These are phyloP conservation scores for Fratercula arctica DNA, from an alignment of 2,797 vertebrate genomes.

Conservation along the genomic window DNA sequence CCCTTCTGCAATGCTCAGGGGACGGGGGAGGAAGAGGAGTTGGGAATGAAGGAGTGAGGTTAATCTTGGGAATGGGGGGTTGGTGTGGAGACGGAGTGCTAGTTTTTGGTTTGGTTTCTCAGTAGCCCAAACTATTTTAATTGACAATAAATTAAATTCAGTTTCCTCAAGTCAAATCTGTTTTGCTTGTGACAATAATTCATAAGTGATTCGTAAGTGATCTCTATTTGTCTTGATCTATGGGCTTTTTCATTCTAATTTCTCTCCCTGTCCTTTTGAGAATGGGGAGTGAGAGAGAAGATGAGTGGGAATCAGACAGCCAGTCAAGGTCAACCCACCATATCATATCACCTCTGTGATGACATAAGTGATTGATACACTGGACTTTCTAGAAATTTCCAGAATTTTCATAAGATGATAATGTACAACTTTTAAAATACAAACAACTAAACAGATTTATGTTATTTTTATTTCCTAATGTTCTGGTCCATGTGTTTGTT, in stretches of 20 bases:
- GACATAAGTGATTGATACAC: background rate
- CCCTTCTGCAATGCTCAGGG: background rate
- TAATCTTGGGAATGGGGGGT: background rate
- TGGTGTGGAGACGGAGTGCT: background rate
- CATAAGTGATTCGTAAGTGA: background rate
- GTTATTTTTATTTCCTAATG: slow-evolving; percentile 55
- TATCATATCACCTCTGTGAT: background rate
- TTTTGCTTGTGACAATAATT: background rate
- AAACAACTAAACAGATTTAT: slow-evolving; percentile 33
- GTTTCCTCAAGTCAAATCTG: background rate
- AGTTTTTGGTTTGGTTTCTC: background rate
- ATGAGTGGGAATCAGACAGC: background rate
- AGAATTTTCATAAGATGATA: slow-evolving; percentile 50
- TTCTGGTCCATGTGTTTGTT: background rate
- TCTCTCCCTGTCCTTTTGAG: background rate
- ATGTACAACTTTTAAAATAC: slow-evolving; percentile 41
- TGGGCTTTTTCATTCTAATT: background rate
- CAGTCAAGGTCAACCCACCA: background rate
- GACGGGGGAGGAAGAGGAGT: background rate
- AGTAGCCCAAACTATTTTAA: background rate
- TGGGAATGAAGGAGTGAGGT: background rate
- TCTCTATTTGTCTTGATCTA: background rate
- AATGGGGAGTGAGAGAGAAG: background rate
- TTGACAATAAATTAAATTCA: background rate
- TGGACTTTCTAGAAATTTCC: slow-evolving; percentile 26